Evolutionary conservation across 2,888 invertebrate species (phyloP).

Genomic region (Drosophila austrosaltans): DNA sequence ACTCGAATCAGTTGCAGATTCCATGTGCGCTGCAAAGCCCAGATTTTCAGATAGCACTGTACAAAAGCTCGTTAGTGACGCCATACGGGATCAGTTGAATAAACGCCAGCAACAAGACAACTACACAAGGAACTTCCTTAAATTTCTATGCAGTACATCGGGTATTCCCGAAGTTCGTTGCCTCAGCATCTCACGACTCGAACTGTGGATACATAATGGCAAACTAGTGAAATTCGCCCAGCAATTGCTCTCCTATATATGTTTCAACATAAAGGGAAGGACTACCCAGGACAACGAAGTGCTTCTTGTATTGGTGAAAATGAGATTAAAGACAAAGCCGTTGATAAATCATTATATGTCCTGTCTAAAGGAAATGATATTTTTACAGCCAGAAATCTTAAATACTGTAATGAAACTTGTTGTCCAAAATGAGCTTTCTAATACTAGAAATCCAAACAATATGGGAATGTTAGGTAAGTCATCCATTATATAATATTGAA

Average conservation of each 20-base stretch:
- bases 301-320: constrained; percentile 93
- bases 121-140: constrained; percentile 94
- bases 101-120: constrained; percentile 93
- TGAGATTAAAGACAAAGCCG: constrained; percentile 96
- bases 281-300: constrained; percentile 89
- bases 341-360: constrained; percentile 94
- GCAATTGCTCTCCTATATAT: constrained; percentile 94
- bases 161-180: constrained; percentile 91
- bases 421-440: constrained; percentile 97
- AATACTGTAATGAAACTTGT: constrained; percentile 94
- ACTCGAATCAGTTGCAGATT: constrained; percentile 83
- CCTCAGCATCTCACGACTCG: constrained; percentile 86
- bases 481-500: no score
- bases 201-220: constrained; percentile 97
- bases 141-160: constrained; percentile 92
- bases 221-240: constrained; percentile 96
- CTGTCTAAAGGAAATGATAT: constrained; percentile 95
- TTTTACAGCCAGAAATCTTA: constrained; percentile 92
- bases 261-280: constrained; percentile 92
- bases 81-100: constrained; percentile 93
- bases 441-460: constrained; percentile 96
- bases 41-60: constrained; percentile 84
- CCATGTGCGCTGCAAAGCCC: constrained; percentile 84
- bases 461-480: constrained; percentile 90
- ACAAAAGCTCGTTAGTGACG: constrained; percentile 92